Base-by-base conservation (phyloP, 2,797 vertebrate genomes). In the Sebastes taczanowskii region DNA sequence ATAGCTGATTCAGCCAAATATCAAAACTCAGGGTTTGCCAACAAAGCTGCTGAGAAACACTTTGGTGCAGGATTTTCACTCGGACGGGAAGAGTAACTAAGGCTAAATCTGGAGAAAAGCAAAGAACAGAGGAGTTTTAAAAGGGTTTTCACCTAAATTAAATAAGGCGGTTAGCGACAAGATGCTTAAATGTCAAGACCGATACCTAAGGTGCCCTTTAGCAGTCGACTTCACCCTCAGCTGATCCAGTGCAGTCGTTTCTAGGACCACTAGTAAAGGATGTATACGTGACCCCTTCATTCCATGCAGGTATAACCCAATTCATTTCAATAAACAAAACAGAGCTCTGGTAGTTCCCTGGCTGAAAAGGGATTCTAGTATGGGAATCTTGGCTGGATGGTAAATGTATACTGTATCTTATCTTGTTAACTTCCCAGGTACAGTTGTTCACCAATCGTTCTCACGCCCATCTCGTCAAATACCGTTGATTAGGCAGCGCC, bases 61-160 rank as follows among this genome's bases (percentile, higher is more conserved):
- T 90, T 91, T 89, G 79, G 89, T 80, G 84, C 74, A 79, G 87
- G 79, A 89, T 88, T 90, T 91, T 82, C 74, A 42, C 59, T 81
- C 64, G 49, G 35, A 68, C 14, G 10, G 38, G 22, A 67, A 60
- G 29, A 82, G 70, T 63, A 81, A 81, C 63, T 76, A 30, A 46
- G 60, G 30, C 49, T 67, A 83, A 84, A 83, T 78, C 58, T 75
- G 49, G 30, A 23, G 76, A 4, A 81, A 69, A 78, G 63, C 29
- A 75, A 11, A 3, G 9, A 38, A 10, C 61, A 83, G 0, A 25
- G 7, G 68, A 42, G 11, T 73, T 38, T 68, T 30, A 13, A 78
- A 74, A 62, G 53, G 55, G 61, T 4, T 80, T 90, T 82, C 27
- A 27, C 53, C 35, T 18, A 71, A 83, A 81, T 80, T 7, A 75